A percentile compares a stretch with the other conserved stretches of the same genome.
These are phyloP conservation scores for Spizaetus ornatus DNA, from an alignment of 2,113 vertebrate genomes.

Conservation along the genomic window DNA sequence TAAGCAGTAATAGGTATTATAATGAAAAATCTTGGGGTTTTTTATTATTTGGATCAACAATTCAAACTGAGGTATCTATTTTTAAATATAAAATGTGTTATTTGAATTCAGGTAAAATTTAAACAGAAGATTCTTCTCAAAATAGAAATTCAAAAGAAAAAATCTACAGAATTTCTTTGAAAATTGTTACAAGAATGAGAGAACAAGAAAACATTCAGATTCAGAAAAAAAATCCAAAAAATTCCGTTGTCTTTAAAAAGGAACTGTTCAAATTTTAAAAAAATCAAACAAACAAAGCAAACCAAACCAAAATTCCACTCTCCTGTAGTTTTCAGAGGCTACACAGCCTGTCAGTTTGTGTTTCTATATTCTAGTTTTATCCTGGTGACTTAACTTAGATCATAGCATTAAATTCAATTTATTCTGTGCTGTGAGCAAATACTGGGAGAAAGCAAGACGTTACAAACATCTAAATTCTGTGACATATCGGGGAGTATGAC, in stretches of 20 bases:
- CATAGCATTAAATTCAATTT: background rate
- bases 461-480: background rate
- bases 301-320: background rate
- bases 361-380: background rate
- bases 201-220: background rate
- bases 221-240: background rate
- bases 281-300: background rate
- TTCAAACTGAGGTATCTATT: background rate
- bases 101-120: background rate
- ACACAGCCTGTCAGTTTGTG: background rate
- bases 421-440: background rate
- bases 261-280: background rate
- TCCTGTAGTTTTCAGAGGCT: background rate
- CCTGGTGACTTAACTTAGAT: background rate
- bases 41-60: background rate
- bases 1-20: rapidly evolving
- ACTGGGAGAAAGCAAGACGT: background rate
- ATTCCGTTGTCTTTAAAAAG: background rate
- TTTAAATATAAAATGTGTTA: background rate
- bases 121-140: background rate
- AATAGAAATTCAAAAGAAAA: background rate
- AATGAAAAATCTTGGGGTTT: background rate
- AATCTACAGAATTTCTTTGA: background rate
- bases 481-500: background rate
- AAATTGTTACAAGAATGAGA: background rate